Base-by-base conservation (phyloP, 2,888 invertebrate genomes). In the Drosophila birchii region DNA sequence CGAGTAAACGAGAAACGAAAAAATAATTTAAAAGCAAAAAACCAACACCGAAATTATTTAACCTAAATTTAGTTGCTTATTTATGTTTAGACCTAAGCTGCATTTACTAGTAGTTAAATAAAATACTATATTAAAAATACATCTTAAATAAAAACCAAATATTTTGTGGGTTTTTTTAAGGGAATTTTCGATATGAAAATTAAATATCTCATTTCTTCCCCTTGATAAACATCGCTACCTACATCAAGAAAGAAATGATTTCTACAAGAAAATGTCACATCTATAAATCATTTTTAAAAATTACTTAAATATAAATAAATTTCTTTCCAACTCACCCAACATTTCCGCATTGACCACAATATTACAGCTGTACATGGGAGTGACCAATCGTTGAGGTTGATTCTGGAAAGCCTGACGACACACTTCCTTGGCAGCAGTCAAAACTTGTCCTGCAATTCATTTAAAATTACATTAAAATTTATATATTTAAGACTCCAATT, bases 381-480 rank as follows among this genome's bases (percentile, higher is more conserved):
- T 97, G 94, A 99, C 97, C 32, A 99, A 93, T 54, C 99, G 94
- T 90, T 97, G 97, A 0, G 97, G 96, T 90, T 97, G 97, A 56
- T 95, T 95, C 91, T 97, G 96, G 90, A 99, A 97, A 0, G 98
- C 97, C 90, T 95, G 96, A 39, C 96, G 94, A 91, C 98, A 98
- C 0, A 96, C 96, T 76, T 98, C 97, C 90, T 97, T 98, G 39
- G 96, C 95, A 8, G 96, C 95, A n/a, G 97, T 97, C 94, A 98
- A 96, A 69, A 98, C 95, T 93, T 98, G 98, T 66, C 98, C 98
- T 92, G 94, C 93, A 56, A 34, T 38, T 12, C 11, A 1, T 18
- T 38, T 0, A 39, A 11, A 14, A 36, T 18, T 7, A 8, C 5
- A 34, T 23, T 34, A 23, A 12, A n/a, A 11, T 11, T 12, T 4